Base-by-base conservation (phyloP, 2,113 vertebrate genomes). In the Donacobius atricapilla region DNA sequence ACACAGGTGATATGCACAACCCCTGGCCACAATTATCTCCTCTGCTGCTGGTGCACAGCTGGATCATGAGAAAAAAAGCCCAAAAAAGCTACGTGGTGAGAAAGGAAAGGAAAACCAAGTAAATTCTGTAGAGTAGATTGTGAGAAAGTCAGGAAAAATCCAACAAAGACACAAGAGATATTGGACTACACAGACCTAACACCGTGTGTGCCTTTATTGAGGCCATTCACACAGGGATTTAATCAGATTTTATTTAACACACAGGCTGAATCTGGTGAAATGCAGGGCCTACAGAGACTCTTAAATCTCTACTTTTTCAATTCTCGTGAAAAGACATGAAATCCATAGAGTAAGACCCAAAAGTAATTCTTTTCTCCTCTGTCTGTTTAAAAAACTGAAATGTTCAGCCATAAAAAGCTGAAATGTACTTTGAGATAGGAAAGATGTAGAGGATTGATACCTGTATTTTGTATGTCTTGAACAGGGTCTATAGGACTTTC, bases 51-150 rank as follows among this genome's bases (percentile, higher is more conserved):
- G 16, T 20, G 73, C 65, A 75, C 35, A 31, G n/a, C 47, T 84
- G 35, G 30, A 47, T 79, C 3, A 1, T 11, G 8, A 27, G 19
- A 45, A 35, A 1, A 4, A 14, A 0, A 3, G n/a, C n/a, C n/a
- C n/a, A 28, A 40, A 39, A 33, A 15, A 4, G 5, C 30, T 50
- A 30, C 4, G 2, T 1, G 0, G 25, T 57, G 50, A 53, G 54
- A 80, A 86, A 40, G 9, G 19, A 83, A 64, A 60, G 68, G 31
- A 78, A 86, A 84, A 54, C 78, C 22, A 84, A 19, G 35, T 83
- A 2, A 2, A 17, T 83, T 71, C 47, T 66, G 20, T 3, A 47
- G 25, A 57, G 30, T 1, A 66, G 33, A 20, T 42, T 48, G 7
- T 35, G 22, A 24, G 35, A 75, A 89, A 66, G 12, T 25, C n/a